Base-by-base conservation (phyloP, 2,888 invertebrate genomes). In the Chymomyza procnemis region DNA sequence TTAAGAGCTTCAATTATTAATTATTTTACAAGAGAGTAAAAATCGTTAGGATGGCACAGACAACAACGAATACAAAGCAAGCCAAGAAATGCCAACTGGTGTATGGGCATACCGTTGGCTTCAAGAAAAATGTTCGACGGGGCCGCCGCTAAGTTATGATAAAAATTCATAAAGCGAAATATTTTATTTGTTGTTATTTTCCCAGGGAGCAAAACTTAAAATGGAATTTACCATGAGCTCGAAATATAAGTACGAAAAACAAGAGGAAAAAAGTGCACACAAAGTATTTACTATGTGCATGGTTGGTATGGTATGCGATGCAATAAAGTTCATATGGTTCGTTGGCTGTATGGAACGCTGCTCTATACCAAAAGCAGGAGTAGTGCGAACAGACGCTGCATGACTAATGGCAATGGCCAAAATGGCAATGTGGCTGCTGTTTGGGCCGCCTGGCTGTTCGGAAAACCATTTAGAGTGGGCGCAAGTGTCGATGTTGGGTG, bases 281-380 rank as follows among this genome's bases (percentile, higher is more conserved):
- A 72, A 64, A 41, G 50, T 62, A 69, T 64, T 64, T 63, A 46
- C 41, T 58, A n/a, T 1, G 21, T 18, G 16, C 21, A 22, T 26
- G 14, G 14, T 1, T 66, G 67, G 62, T 69, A 74, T 79, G 82
- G 71, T 82, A 72, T 67, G 66, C 71, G 63, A 63, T 65, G 74
- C 76, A 76, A 76, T 80, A 76, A 82, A 79, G 74, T 74, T 74
- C 64, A 65, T 66, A 21, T 41, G 34, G 34, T 41, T 41, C 34
- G 34, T 41, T 41, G 34, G 34, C 34, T 41, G 34, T 9, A 12
- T 41, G 34, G 16, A n/a, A 50, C 16, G 16, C 48, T 18, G 3
- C n/a, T 14, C 47, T 8, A 12, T 12, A 41, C 12, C 12, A 9
- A 41, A 34, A 12, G 34, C 12, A 41, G 34, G 12, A 41, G 34